Evolutionary conservation across 2,888 invertebrate genomes (phyloP).

Genomic region (Drosophila histrio): DNA sequence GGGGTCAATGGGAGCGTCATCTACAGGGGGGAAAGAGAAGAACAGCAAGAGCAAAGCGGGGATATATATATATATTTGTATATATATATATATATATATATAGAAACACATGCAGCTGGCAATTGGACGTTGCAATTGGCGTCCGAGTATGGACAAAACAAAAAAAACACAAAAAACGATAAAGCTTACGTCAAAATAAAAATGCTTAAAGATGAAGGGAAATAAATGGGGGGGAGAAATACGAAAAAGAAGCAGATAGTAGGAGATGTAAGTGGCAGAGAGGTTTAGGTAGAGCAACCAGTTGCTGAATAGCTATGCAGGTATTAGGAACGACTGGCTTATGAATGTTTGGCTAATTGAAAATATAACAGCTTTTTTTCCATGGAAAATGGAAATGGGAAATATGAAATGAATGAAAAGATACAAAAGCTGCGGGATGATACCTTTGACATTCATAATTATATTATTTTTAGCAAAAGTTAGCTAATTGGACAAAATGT

Average conservation of each 20-base stretch:
- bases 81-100: not conserved
- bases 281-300: not conserved
- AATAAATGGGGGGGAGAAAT: not conserved
- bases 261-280: not conserved
- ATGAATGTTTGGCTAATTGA: conserved; percentile 1
- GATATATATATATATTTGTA: not conserved
- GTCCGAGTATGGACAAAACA: not conserved
- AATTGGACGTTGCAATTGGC: conserved; percentile 4
- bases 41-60: not conserved
- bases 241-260: not conserved
- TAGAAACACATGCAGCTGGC: not conserved
- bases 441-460: not conserved
- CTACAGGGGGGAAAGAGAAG: not conserved
- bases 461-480: not conserved
- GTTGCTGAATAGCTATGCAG: not conserved
- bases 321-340: not conserved
- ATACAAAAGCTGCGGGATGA: not conserved
- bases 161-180: not conserved
- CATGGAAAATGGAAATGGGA: not conserved
- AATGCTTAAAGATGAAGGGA: too few relatives aligned
- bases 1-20: conserved; percentile 4
- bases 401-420: not conserved
- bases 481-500: not conserved
- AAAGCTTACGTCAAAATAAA: not conserved
- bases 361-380: not conserved